Conservation (phyloP, 2,113 vertebrate genomes). For the Dermatemys mawii region DNA sequence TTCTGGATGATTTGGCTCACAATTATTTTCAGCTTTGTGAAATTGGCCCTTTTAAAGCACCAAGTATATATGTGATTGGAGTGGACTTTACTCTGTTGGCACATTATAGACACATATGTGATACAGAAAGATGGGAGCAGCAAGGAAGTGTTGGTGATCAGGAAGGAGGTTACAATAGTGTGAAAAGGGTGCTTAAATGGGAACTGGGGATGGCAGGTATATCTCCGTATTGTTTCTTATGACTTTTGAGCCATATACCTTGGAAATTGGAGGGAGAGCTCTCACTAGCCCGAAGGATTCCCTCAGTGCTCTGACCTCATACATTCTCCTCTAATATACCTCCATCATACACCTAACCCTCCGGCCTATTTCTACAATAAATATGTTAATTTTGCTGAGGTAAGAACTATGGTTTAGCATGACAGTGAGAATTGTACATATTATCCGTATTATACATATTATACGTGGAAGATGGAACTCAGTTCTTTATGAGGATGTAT, state of each 20-base stretch:
- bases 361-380: rapidly evolving
- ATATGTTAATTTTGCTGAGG: conserved; percentile 6
- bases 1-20: not conserved
- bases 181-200: not conserved
- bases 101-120: not conserved
- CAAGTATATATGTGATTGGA: not conserved
- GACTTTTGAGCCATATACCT: conserved; percentile 25
- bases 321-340: not conserved
- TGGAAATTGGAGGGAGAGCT: not conserved
- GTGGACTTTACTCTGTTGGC: not conserved
- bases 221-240: not conserved
- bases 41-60: not conserved
- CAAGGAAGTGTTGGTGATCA: not conserved
- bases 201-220: not conserved
- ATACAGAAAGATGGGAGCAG: not conserved
- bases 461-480: not conserved
- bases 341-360: not conserved
- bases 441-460: not conserved
- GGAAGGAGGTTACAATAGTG: not conserved
- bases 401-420: not conserved
- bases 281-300: not conserved
- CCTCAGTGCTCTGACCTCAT: not conserved
- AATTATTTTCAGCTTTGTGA: not conserved
- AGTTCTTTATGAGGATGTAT: not conserved
- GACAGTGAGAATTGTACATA: rapidly evolving